Percentiles rank a stretch among this genome's conserved stretches.
Conservation (phyloP, 2,888 invertebrate genomes). For the Aquatica leii region DNA sequence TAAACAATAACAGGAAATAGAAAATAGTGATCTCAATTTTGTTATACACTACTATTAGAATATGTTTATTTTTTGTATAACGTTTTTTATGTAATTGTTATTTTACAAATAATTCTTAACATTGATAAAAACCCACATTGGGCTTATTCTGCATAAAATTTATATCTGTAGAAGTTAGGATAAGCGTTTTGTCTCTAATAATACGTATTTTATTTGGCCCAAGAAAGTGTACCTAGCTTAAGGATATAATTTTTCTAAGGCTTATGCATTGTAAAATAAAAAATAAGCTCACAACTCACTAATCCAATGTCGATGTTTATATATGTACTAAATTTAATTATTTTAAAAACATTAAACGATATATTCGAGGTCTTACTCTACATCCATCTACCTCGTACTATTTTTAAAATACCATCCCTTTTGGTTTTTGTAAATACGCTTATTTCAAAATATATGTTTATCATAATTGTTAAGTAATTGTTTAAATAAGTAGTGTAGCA, state of each 20-base stretch:
- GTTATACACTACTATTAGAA: neutral
- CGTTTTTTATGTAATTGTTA: no score
- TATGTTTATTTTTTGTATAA: neutral
- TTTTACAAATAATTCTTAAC: no score
- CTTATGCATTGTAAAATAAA: no score
- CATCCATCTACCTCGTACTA: neutral
- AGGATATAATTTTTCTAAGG: no score
- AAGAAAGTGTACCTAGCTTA: no score
- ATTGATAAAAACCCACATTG: neutral
- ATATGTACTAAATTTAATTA: neutral
- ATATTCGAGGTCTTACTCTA: constrained; percentile 3
- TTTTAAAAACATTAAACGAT: neutral
- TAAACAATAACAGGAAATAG: no score
- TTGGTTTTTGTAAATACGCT: neutral
- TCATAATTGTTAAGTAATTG: constrained; percentile 6
- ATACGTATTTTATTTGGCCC: no score
- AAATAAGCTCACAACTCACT: no score
- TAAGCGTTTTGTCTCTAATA: no score
- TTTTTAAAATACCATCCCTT: neutral
- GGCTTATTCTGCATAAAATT: neutral
- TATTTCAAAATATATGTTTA: constrained; percentile 8
- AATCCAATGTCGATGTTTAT: neutral
- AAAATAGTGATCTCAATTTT: constrained; percentile 2
- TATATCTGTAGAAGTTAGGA: no score
- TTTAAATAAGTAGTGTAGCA: neutral